Conservation (phyloP, 1,140 invertebrate genomes). For the Apis laboriosa region DNA sequence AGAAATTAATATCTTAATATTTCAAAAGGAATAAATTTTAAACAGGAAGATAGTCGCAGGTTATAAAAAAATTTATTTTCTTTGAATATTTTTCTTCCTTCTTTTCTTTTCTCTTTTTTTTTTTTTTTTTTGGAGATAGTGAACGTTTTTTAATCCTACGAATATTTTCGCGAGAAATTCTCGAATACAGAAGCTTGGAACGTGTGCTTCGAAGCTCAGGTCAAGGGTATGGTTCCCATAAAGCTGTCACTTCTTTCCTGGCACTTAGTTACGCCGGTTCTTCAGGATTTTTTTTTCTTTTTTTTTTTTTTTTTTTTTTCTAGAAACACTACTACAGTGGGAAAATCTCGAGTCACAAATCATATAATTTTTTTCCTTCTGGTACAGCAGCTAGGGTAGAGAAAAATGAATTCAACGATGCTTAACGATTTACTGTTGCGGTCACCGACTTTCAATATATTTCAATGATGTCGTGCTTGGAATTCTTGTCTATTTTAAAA, state of each 20-base stretch:
- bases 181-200: background rate
- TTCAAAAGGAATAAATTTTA: too few relatives aligned
- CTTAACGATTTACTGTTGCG: slow-evolving; percentile 12
- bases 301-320: background rate
- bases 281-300: background rate
- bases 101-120: background rate
- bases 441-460: slow-evolving; percentile 9
- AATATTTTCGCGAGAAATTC: slow-evolving; percentile 7
- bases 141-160: background rate
- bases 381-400: too few relatives aligned
- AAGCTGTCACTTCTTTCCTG: slow-evolving; percentile 49
- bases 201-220: slow-evolving; percentile 31
- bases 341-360: slow-evolving; percentile 37
- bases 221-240: slow-evolving; percentile 52
- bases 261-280: slow-evolving; percentile 34
- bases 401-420: slow-evolving; percentile 35
- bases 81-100: background rate
- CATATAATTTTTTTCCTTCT: slow-evolving; percentile 23
- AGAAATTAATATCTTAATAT: too few relatives aligned
- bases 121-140: background rate
- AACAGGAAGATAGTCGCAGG: too few relatives aligned
- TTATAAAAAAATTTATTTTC: background rate
- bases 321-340: slow-evolving; percentile 19
- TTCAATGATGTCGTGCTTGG: background rate
- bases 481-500: background rate